These are phyloP conservation scores for Simalia tracyae DNA, from an alignment of 2,797 vertebrate species.

Conservation along the genomic window DNA sequence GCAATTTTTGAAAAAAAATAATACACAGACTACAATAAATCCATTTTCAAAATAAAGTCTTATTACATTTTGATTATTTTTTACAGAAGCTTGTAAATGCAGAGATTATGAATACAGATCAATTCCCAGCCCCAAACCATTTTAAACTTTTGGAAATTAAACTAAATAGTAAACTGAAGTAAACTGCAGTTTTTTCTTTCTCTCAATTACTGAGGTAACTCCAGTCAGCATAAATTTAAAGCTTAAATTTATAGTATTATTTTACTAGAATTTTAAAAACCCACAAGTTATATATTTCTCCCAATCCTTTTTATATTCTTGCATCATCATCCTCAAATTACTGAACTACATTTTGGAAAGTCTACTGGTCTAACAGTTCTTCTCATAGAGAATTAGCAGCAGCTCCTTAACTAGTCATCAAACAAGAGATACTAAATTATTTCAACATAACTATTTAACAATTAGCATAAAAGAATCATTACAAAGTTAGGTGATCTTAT, in stretches of 20 bases:
- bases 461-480: not conserved
- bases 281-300: not conserved
- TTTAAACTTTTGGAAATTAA: not conserved
- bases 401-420: not conserved
- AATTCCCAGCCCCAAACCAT: not conserved
- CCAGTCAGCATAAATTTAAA: not conserved
- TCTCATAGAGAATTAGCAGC: constrained; percentile 7
- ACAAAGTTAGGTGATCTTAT: not conserved
- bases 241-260: not conserved
- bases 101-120: not conserved
- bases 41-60: not conserved
- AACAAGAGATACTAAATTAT: not conserved
- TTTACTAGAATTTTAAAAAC: not conserved
- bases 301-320: not conserved
- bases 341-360: not conserved
- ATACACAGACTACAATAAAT: not conserved
- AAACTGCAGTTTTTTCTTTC: not conserved
- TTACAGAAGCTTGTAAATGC: not conserved
- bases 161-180: not conserved
- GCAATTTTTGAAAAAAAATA: not conserved
- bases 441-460: not conserved
- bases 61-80: not conserved
- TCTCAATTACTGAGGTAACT: not conserved
- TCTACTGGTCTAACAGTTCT: not conserved
- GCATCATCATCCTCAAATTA: not conserved